phyloP scores from a whole-genome alignment of 2,888 invertebrate genomes.

The Eupithecia abbreviata region DNA sequence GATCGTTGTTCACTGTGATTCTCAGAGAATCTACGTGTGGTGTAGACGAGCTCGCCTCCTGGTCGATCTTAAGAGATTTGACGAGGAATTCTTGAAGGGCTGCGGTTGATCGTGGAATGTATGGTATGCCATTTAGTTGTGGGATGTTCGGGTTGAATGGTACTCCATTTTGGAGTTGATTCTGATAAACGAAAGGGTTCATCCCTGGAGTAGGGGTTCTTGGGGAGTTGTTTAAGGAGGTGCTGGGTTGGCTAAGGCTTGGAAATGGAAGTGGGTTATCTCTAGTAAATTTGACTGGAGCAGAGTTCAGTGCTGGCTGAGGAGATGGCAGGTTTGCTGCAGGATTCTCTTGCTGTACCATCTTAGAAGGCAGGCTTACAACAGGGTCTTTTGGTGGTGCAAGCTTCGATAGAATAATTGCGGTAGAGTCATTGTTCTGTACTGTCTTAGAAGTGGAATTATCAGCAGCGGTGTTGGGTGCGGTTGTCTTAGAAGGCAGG shows the following conservation, averaged over 20 bases:
- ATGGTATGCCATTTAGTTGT: background rate
- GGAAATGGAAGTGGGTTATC: background rate
- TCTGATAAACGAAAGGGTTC: background rate
- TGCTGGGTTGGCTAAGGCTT: background rate
- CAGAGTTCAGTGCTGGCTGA: background rate
- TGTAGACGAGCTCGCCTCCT: background rate
- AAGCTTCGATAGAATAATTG: background rate
- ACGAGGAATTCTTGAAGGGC: background rate
- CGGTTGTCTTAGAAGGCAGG: background rate
- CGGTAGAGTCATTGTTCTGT: background rate
- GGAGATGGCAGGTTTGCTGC: background rate
- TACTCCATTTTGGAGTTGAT: background rate
- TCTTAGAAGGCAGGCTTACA: background rate
- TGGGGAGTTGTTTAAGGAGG: slow-evolving; percentile 6
- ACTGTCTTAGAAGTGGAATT: no score
- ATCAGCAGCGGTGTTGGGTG: background rate
- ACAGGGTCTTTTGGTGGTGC: slow-evolving; percentile 2
- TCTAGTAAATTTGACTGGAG: background rate
- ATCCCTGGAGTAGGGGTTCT: background rate
- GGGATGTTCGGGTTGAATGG: slow-evolving; percentile 5
- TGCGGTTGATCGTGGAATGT: background rate
- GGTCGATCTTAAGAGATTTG: slow-evolving; percentile 11
- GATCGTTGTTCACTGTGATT: slow-evolving; percentile 28
- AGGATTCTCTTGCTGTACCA: background rate
- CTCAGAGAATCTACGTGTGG: slow-evolving; percentile 12